Conservation (phyloP, 2,888 invertebrate genomes). For the Meiosimyza decipiens region DNA sequence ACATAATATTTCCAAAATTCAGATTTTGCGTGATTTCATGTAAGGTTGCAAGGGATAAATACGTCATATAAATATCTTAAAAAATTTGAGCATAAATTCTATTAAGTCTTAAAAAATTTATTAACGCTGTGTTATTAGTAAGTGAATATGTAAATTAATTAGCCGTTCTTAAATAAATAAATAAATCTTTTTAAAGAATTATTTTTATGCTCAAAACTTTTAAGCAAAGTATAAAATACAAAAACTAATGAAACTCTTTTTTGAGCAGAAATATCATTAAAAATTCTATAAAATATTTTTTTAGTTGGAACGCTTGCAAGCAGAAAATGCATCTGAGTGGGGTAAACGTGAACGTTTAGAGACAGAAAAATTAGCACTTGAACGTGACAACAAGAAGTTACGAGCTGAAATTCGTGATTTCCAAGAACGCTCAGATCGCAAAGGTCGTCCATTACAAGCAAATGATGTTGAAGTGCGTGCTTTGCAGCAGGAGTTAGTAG, state of each 20-base stretch:
- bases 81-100: no score
- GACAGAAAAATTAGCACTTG: slow-evolving; percentile 87
- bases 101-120: no score
- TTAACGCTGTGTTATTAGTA: no score
- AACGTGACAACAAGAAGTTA: slow-evolving; percentile 90
- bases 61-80: no score
- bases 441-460: slow-evolving; percentile 73
- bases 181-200: no score
- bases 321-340: slow-evolving; percentile 95
- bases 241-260: not conserved
- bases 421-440: slow-evolving; percentile 75
- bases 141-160: no score
- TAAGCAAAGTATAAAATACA: not conserved
- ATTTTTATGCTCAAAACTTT: no score
- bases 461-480: slow-evolving; percentile 75
- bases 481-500: slow-evolving; percentile 75
- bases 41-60: no score
- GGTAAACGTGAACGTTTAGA: slow-evolving; percentile 90
- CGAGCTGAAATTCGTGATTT: slow-evolving; percentile 74
- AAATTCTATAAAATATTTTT: slow-evolving; percentile 5
- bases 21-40: no score
- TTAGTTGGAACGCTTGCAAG: slow-evolving; percentile 85
- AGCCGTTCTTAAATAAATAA: no score
- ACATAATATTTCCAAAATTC: no score
- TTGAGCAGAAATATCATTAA: not conserved